Evolutionary conservation across 2,888 invertebrate species (phyloP).

Genomic region (Strigamia crassipes): DNA sequence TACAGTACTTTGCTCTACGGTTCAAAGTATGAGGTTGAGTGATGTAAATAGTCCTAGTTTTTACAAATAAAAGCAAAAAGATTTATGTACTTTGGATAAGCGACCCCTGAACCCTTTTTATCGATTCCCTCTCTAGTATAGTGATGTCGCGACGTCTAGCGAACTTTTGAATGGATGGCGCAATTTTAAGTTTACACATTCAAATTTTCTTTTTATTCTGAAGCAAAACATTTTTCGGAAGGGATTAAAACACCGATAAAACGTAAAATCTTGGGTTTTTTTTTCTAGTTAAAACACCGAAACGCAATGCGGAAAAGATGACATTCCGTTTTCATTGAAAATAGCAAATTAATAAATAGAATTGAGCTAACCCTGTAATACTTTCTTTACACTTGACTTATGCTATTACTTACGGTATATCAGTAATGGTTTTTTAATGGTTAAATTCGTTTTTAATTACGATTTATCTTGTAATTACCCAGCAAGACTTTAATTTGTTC

Average conservation of each 20-base stretch:
- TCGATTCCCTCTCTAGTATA: background rate
- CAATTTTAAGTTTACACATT: background rate
- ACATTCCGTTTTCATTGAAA: background rate
- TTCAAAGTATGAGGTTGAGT: slow-evolving; percentile 25
- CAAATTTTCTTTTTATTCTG: background rate
- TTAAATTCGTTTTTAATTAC: background rate
- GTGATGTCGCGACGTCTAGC: slow-evolving; percentile 4
- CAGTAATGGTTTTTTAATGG: background rate
- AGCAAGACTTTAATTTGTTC: background rate
- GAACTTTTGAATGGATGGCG: background rate
- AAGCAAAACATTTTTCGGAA: background rate
- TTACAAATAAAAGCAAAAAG: slow-evolving; percentile 7
- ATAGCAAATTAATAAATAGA: background rate
- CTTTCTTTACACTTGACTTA: too few relatives aligned
- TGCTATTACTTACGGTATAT: too few relatives aligned
- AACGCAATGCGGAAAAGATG: background rate
- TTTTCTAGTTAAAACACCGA: background rate
- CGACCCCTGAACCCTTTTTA: background rate
- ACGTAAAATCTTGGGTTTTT: background rate
- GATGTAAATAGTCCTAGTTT: slow-evolving; percentile 27
- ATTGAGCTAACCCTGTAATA: too few relatives aligned
- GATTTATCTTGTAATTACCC: background rate
- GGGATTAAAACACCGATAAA: background rate
- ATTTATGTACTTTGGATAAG: slow-evolving; percentile 8
- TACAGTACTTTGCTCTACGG: slow-evolving; percentile 16